These are phyloP conservation scores for Helogale parvula DNA, from an alignment of 2,113 vertebrate species.

Conservation along the genomic window DNA sequence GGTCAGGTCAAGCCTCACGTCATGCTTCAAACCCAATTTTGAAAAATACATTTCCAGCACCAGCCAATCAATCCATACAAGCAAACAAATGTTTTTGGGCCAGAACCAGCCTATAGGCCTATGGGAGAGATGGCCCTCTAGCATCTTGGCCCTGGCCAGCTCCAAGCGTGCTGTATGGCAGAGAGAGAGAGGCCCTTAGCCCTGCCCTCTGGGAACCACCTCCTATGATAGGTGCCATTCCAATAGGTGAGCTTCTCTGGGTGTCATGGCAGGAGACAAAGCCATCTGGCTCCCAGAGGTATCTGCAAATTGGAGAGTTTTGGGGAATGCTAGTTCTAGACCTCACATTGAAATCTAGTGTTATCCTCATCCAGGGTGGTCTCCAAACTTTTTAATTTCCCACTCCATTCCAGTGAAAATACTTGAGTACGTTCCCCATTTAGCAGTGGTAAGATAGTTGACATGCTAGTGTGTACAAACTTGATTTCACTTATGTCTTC, in stretches of 20 bases:
- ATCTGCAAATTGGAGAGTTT: background rate
- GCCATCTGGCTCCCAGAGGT: background rate
- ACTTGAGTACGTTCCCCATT: background rate
- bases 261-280: background rate
- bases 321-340: background rate
- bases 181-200: background rate
- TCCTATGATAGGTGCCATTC: background rate
- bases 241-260: background rate
- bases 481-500: background rate
- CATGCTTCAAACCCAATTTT: background rate
- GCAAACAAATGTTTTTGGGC: background rate
- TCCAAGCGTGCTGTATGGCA: background rate
- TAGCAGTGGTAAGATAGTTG: background rate
- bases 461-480: background rate
- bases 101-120: background rate
- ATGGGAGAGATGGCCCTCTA: background rate
- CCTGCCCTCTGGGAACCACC: background rate
- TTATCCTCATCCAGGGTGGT: background rate
- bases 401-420: background rate
- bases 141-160: background rate
- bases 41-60: background rate
- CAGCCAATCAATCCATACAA: background rate
- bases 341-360: background rate
- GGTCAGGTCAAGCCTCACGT: background rate
- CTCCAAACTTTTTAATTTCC: background rate